Evolutionary conservation across 2,113 vertebrate genomes (phyloP).

Genomic region (Strigops habroptila): DNA sequence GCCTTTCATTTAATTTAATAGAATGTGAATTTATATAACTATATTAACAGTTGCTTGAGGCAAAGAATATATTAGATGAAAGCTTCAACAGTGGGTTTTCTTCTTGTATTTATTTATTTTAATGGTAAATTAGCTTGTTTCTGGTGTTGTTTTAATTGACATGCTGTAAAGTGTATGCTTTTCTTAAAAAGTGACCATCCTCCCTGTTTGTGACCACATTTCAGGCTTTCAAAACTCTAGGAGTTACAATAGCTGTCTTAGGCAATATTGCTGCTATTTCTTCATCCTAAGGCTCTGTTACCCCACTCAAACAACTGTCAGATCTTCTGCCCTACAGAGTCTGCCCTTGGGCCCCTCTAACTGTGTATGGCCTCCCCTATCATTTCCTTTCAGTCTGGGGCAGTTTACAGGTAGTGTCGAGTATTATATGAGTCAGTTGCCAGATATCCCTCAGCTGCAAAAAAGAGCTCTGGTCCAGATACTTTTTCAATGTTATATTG

Average conservation of each 20-base stretch:
- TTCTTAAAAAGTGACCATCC: background rate
- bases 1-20: constrained; percentile 52
- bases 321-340: background rate
- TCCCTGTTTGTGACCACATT: background rate
- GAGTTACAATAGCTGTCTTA: background rate
- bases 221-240: constrained; percentile 15
- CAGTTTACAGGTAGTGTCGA: background rate
- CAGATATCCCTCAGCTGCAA: background rate
- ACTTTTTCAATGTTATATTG: background rate
- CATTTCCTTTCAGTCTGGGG: background rate
- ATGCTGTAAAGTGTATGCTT: background rate
- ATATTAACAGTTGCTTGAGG: constrained; percentile 36
- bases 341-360: background rate
- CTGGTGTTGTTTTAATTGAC: background rate
- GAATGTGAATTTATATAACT: constrained; percentile 21
- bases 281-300: background rate
- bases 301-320: background rate
- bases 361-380: background rate
- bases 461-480: background rate
- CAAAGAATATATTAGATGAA: constrained; percentile 15
- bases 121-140: background rate
- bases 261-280: background rate
- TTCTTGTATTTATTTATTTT: background rate
- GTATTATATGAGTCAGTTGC: background rate
- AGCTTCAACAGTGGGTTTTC: background rate